A percentile compares a stretch with the other conserved stretches of the same genome.
These are phyloP conservation scores for Mesaphorura yosii DNA, from an alignment of 1,140 invertebrate species.

Conservation along the genomic window DNA sequence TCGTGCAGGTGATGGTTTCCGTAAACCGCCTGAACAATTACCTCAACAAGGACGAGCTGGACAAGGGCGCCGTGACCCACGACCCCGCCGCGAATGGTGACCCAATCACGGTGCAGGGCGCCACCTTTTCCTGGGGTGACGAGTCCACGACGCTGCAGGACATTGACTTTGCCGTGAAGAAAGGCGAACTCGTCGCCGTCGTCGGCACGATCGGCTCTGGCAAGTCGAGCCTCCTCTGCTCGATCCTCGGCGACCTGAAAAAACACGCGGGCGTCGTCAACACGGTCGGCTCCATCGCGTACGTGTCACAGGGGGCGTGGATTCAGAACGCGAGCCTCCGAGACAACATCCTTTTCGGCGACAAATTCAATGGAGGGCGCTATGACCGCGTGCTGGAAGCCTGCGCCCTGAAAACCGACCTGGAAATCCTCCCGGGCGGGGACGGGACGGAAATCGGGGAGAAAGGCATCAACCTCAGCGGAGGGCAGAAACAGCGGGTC, in stretches of 20 bases:
- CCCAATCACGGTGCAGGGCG: constrained; percentile 38
- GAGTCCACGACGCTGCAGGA: constrained; percentile 37
- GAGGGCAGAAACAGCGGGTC: constrained; percentile 51
- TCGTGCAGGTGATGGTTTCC: constrained; percentile 34
- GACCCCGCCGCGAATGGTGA: constrained; percentile 43
- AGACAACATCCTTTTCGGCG: constrained; percentile 44
- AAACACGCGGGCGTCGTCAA: constrained; percentile 47
- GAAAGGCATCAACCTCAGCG: constrained; percentile 46
- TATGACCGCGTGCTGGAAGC: constrained; percentile 42
- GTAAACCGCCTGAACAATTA: constrained; percentile 35
- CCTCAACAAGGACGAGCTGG: constrained; percentile 34
- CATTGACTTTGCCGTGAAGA: constrained; percentile 58
- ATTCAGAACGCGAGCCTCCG: constrained; percentile 43
- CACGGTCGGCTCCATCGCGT: constrained; percentile 43
- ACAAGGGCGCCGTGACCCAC: constrained; percentile 29
- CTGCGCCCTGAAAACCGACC: constrained; percentile 45
- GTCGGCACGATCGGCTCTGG: constrained; percentile 64
- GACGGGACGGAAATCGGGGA: constrained; percentile 55
- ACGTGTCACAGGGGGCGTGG: constrained; percentile 46
- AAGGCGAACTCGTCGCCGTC: constrained; percentile 70
- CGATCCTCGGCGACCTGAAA: constrained; percentile 41
- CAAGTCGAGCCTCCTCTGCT: constrained; percentile 40
- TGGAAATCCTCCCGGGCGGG: constrained; percentile 43
- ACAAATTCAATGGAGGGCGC: constrained; percentile 22
- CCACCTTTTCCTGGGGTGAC: constrained; percentile 42